Conservation (phyloP, 2,888 invertebrate genomes). For the Drosophila nr. perissopoda region DNA sequence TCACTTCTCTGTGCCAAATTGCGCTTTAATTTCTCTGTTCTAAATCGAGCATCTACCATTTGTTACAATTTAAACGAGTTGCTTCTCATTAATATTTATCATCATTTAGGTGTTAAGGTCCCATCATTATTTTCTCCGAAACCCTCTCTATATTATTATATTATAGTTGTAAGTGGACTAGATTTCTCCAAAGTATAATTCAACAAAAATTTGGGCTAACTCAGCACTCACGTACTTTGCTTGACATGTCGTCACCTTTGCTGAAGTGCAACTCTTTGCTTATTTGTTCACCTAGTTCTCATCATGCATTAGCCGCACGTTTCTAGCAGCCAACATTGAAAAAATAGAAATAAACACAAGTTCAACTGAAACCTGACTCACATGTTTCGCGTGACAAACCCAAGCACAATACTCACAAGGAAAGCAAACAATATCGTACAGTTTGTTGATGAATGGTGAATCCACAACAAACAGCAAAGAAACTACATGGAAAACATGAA, state of each 20-base stretch:
- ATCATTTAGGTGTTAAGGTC: background rate
- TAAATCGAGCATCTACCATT: background rate
- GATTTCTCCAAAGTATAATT: conserved; percentile 11
- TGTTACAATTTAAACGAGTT: no score
- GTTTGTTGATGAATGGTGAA: conserved; percentile 2
- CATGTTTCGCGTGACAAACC: conserved; percentile 4
- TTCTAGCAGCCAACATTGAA: conserved; percentile 10
- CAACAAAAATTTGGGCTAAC: conserved; percentile 29
- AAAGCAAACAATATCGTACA: conserved; percentile 25
- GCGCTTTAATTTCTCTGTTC: background rate
- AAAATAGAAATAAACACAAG: conserved; percentile 2
- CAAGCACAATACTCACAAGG: conserved; percentile 7
- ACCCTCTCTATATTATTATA: background rate
- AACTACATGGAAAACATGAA: no score
- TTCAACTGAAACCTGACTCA: conserved; percentile 38
- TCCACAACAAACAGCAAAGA: conserved; percentile 10
- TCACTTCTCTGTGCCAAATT: background rate
- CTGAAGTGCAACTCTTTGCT: conserved; percentile 13
- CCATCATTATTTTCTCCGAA: background rate
- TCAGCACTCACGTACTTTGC: conserved; percentile 33
- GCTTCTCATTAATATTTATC: background rate
- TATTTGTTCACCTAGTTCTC: conserved; percentile 40
- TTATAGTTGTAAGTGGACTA: background rate
- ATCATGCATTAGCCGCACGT: conserved; percentile 53
- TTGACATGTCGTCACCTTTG: conserved; percentile 8